Base-by-base conservation (phyloP, 1,140 invertebrate species). In the Formica selysi region DNA sequence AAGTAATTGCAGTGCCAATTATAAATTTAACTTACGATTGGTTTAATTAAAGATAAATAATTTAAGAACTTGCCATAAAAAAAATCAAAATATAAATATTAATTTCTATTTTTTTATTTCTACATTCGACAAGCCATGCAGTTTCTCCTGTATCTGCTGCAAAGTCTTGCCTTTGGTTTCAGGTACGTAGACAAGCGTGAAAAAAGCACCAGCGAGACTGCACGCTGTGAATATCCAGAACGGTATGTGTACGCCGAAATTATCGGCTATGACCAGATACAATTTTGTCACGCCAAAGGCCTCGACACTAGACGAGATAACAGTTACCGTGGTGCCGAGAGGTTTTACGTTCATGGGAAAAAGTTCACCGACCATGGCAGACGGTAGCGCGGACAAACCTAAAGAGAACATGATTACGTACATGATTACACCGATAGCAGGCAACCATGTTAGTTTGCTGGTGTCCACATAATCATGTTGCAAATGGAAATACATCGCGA, bases 161-260 rank as follows among this genome's bases (percentile, higher is more conserved):
- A 98, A 95, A 6, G 97, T 97, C 92, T 97, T 97, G 13, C 97
- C 97, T 93, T 97, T 98, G 0, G 97, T 98, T 94, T 98, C 97
- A 1, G 97, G 97, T 38, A 98, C 95, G 68, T 96, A 95, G 26
- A 96, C 94, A 81, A 96, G 95, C 70, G 96, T 96, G 91, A 97
- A 98, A 65, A 96, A 67, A 3, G 96, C 91, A 3, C 97, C 96
- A 6, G 96, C 64, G 0, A 96, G 89, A 13, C 96, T 97, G 90
- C 96, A 96, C 3, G 96, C 95, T 0, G 97, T 95, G 93, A 98
- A 98, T 44, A 97, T 94, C 96, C 96, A 97, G 93, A 97, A 98
- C 59, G 96, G 96, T 65, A 96, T 96, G 92, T 97, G 96, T 29
- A 96, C 95, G 29, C 96, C 96, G 57, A 97, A 95, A 3, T 90